Base-by-base conservation (phyloP, 1,140 invertebrate genomes). In the Planococcus citri region DNA sequence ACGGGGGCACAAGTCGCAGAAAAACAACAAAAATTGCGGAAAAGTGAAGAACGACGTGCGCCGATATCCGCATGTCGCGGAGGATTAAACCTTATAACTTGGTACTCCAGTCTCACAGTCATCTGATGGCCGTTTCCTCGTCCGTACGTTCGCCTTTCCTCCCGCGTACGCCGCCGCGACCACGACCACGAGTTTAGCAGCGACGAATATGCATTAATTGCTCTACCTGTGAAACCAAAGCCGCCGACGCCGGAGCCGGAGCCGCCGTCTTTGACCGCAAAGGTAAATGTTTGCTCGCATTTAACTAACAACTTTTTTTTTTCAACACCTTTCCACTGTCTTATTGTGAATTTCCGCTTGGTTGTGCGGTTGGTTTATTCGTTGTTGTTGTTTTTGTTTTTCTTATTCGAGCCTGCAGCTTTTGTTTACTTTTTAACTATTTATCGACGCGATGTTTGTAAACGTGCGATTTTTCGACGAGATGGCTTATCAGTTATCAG, bases 41-140 rank as follows among this genome's bases (percentile, higher is more conserved):
- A 51, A 17, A 51, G 60, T 64, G 60, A 27, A 25, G 60, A 27
- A 25, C 21, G 60, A 64, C 60, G 60, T 64, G 60, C 60, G 60
- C 60, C 60, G 60, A 64, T 64, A 64, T 64, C 60, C 60, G 60
- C 60, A 64, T 64, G 60, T 64, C 60, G 60, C 60, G 60, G 25
- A 64, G 22, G 60, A 64, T 64, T 64, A 64, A 25, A 64, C 25
- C 60, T 12, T 64, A n/a, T n/a, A 24, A 64, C 22, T 64, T 21
- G 1, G 9, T 64, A 64, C 60, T 25, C 21, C 60, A 64, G 25
- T 25, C 60, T 64, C 60, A 51, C 60, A 64, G 60, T 64, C 60
- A 64, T 25, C 60, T 27, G 60, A 64, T 64, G 60, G 60, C 60
- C 60, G 60, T 64, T 25, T 25, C 22, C 60, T 25, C 60, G 60